phyloP scores from a whole-genome alignment of 2,888 invertebrate genomes.

The Eristalinus aeneus region DNA sequence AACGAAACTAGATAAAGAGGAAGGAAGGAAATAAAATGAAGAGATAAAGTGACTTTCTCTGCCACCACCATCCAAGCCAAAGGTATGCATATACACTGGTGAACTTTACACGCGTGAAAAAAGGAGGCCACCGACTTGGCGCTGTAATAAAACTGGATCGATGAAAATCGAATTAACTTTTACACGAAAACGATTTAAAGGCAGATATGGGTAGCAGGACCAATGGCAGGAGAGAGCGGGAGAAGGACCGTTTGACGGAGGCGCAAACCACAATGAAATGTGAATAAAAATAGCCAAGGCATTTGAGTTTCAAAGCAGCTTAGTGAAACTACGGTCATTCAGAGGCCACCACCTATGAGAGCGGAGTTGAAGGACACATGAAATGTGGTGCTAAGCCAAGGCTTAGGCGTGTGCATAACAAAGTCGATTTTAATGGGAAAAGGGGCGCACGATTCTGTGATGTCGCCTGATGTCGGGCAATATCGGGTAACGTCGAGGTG shows the following conservation, averaged over 20 bases:
- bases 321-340: neutral
- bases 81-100: neutral
- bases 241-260: neutral
- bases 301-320: neutral
- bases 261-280: neutral
- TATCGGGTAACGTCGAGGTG: neutral
- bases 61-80: neutral
- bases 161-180: slow-evolving; percentile 34
- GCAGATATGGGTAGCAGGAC: neutral
- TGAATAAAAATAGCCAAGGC: neutral
- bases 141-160: slow-evolving; percentile 23
- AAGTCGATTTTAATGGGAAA: neutral
- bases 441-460: neutral
- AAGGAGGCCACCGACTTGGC: neutral
- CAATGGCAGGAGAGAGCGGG: neutral
- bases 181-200: slow-evolving; percentile 9
- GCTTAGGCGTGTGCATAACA: neutral
- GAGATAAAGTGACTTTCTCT: neutral
- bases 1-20: neutral
- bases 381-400: neutral
- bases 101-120: slow-evolving; percentile 9
- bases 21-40: neutral
- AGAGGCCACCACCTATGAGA: neutral
- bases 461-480: neutral
- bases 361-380: neutral